Percentiles rank a stretch among this genome's conserved stretches.
phyloP scores from a whole-genome alignment of 30 jellyfish, hydroid and myxozoan genomes.

The Hydractinia echinata region DNA sequence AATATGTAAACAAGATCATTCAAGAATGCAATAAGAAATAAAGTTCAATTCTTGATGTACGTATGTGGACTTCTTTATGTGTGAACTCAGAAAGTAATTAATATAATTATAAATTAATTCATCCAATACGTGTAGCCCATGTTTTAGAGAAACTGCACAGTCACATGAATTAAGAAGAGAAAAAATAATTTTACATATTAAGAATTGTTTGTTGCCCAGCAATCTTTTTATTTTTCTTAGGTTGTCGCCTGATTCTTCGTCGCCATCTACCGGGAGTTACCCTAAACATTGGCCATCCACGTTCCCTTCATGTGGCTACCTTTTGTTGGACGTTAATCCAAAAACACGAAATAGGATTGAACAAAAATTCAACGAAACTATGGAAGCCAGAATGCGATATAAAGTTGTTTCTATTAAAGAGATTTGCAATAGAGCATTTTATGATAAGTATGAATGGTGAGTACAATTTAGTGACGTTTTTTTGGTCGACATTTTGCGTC shows the following conservation, averaged over 20 bases:
- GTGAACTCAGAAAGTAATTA: too few relatives aligned
- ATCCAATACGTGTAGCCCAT: too few relatives aligned
- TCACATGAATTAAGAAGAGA: too few relatives aligned
- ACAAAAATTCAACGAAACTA: background rate
- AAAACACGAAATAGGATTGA: background rate
- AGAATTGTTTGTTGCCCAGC: too few relatives aligned
- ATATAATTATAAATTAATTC: too few relatives aligned
- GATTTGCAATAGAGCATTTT: conserved; percentile 7
- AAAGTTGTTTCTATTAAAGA: background rate
- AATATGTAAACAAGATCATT: too few relatives aligned
- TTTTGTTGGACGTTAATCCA: background rate
- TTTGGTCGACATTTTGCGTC: background rate
- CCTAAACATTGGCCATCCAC: conserved; percentile 16
- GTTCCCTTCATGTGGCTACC: conserved; percentile 1
- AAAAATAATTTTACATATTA: too few relatives aligned
- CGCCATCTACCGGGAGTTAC: background rate
- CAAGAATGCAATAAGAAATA: too few relatives aligned
- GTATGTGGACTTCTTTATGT: too few relatives aligned
- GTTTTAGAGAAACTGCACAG: too few relatives aligned
- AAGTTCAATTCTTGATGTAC: too few relatives aligned
- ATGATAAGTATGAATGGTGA: background rate
- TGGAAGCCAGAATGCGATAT: background rate
- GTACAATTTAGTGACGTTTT: background rate
- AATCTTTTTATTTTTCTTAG: too few relatives aligned
- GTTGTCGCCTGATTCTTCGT: background rate